phyloP scores from a whole-genome alignment of 2,113 vertebrate genomes.

The human (Homo sapiens) region DNA sequence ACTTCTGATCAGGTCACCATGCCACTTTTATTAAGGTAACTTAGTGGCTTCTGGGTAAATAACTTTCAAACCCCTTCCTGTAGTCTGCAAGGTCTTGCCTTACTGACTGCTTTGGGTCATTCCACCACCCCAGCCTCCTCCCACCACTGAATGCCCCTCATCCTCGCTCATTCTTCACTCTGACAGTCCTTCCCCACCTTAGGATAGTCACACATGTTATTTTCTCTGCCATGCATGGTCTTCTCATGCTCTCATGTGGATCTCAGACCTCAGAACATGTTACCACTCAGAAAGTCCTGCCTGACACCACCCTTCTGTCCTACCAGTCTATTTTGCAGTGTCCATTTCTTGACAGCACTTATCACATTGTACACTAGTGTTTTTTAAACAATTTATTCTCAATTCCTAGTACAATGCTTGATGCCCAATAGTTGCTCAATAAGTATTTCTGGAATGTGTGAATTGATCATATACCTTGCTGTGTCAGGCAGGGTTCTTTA shows the following conservation, averaged over 20 bases:
- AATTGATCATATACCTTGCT: not conserved
- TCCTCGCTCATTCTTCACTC: not conserved
- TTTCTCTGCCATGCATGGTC: not conserved
- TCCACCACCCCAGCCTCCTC: not conserved
- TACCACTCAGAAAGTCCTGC: not conserved
- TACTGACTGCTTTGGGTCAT: not conserved
- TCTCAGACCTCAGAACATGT: not conserved
- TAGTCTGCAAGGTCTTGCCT: not conserved
- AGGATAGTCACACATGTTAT: accelerated
- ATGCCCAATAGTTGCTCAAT: not conserved
- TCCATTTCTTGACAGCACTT: not conserved
- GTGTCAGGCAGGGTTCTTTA: not conserved
- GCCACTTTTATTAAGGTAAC: not conserved
- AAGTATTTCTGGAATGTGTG: not conserved
- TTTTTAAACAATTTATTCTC: not conserved
- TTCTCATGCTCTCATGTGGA: not conserved
- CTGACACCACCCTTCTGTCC: accelerated
- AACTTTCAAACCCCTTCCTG: not conserved
- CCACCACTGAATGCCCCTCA: accelerated
- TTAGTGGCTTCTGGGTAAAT: not conserved
- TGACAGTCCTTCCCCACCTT: not conserved
- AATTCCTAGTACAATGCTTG: not conserved
- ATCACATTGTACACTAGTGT: not conserved
- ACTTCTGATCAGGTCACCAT: not conserved
- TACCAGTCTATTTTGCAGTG: not conserved